A percentile compares a stretch with the other conserved stretches of the same genome.
phyloP scores from a whole-genome alignment of 2,888 invertebrate species.

The Eulithis prunata region DNA sequence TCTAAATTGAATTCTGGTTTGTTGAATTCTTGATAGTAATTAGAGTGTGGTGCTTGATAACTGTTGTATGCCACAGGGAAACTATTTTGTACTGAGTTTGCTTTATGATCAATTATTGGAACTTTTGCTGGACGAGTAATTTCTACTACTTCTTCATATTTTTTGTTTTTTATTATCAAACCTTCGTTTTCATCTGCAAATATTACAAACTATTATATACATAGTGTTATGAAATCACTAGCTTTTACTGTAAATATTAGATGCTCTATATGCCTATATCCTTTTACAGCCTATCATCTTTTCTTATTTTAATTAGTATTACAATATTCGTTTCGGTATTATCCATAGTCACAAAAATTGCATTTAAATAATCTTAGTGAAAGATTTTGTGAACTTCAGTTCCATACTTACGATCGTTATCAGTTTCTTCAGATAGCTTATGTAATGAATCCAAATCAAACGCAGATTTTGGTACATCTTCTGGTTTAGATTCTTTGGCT shows the following conservation, averaged over 20 bases:
- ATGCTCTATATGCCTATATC: too few relatives aligned
- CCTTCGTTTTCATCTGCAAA: constrained; percentile 21
- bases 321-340: too few relatives aligned
- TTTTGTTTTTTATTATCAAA: constrained; percentile 22
- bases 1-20: not conserved
- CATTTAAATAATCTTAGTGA: too few relatives aligned
- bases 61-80: not conserved
- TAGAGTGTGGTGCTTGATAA: constrained; percentile 2
- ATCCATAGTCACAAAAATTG: too few relatives aligned
- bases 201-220: not conserved
- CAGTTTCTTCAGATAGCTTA: not conserved
- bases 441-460: constrained; percentile 3
- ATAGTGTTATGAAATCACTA: too few relatives aligned
- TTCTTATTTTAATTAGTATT: too few relatives aligned
- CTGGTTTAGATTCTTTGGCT: not conserved
- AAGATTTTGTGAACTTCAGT: not conserved
- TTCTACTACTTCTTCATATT: constrained; percentile 32
- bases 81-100: not conserved
- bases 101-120: not conserved
- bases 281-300: too few relatives aligned
- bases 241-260: too few relatives aligned
- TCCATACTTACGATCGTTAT: constrained; percentile 8
- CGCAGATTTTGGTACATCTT: not conserved
- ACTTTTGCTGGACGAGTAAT: constrained; percentile 1
- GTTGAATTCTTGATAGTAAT: not conserved